phyloP scores from a whole-genome alignment of 1,140 invertebrate species.

The Capitella teleta region DNA sequence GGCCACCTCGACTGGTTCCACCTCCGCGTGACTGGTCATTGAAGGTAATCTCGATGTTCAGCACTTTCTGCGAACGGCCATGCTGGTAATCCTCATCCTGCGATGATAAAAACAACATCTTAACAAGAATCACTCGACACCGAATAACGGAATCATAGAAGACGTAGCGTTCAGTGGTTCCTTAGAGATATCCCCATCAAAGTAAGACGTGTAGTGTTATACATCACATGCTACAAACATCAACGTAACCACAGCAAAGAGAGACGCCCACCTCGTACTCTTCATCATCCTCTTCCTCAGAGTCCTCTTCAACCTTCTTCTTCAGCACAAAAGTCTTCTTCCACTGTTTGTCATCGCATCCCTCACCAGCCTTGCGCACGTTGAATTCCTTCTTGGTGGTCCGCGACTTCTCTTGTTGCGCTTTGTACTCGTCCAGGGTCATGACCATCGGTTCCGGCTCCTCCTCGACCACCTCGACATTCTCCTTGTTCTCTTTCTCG shows the following conservation, averaged over 20 bases:
- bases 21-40: slow-evolving; percentile 16
- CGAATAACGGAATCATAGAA: neutral
- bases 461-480: slow-evolving; percentile 12
- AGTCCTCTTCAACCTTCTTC: slow-evolving; percentile 58
- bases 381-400: slow-evolving; percentile 51
- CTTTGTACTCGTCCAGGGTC: slow-evolving; percentile 13
- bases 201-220: too few species aligned
- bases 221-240: too few species aligned
- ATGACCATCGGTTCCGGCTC: slow-evolving; percentile 18
- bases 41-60: slow-evolving; percentile 33
- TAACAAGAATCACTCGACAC: neutral
- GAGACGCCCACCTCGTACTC: slow-evolving; percentile 45
- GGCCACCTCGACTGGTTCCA: slow-evolving; percentile 1
- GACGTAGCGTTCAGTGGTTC: neutral
- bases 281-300: slow-evolving; percentile 51
- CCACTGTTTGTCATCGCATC: slow-evolving; percentile 79
- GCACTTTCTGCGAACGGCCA: slow-evolving; percentile 12
- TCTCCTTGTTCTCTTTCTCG: slow-evolving; percentile 49
- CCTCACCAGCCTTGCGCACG: slow-evolving; percentile 80
- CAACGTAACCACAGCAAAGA: too few species aligned
- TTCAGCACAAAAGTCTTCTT: slow-evolving; percentile 79
- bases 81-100: slow-evolving; percentile 10
- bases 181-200: neutral
- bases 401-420: slow-evolving; percentile 4
- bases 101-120: neutral